Conservation (phyloP, 2,888 invertebrate genomes). For the Cataglyphis livida region DNA sequence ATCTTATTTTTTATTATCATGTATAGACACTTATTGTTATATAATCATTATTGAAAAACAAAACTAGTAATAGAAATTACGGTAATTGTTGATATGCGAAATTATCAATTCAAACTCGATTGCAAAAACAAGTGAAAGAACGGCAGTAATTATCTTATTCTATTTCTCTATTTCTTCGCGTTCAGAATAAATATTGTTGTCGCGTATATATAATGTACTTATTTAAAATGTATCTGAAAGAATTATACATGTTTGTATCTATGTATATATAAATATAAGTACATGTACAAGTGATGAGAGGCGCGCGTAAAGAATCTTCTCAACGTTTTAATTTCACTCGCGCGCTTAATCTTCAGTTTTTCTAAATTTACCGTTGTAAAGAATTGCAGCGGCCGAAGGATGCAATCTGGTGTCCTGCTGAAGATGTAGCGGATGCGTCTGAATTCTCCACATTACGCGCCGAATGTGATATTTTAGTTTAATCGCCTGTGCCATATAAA, state of each 20-base stretch:
- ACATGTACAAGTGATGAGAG: not conserved
- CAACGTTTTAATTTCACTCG: constrained; percentile 3
- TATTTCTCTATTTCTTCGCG: not conserved
- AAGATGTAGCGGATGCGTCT: constrained; percentile 86
- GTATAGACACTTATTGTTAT: not conserved
- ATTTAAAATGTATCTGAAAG: not conserved
- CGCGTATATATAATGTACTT: not conserved
- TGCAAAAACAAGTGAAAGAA: not conserved
- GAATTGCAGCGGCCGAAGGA: constrained; percentile 86
- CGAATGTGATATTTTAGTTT: constrained; percentile 59
- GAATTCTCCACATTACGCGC: constrained; percentile 84
- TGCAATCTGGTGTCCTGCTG: constrained; percentile 85
- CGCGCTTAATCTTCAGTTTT: not conserved
- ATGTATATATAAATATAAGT: not conserved
- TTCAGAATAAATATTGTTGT: not conserved
- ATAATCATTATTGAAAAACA: not conserved
- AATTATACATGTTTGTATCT: not conserved
- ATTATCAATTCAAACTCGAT: not conserved
- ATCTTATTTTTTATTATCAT: not conserved
- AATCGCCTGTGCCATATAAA: constrained; percentile 65
- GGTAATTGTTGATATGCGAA: not conserved
- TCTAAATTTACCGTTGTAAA: constrained; percentile 86
- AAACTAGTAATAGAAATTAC: not conserved
- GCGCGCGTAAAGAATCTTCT: not conserved
- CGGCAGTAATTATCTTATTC: not conserved